Conservation (phyloP, 2,113 vertebrate species). For the Phalacrocorax aristotelis region DNA sequence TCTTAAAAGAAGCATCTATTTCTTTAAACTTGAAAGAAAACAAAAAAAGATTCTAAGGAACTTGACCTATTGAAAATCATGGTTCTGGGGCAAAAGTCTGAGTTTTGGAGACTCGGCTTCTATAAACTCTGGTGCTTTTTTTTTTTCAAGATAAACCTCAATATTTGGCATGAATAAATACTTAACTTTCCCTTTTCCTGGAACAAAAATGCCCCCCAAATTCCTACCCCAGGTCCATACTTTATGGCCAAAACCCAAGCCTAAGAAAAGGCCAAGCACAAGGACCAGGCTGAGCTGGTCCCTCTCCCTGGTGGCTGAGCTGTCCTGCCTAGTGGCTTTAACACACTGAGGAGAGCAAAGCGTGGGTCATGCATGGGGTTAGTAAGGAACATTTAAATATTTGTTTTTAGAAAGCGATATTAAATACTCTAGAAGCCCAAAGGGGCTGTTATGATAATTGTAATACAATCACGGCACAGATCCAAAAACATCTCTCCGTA, state of each 20-base stretch:
- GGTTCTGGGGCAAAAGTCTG: not conserved
- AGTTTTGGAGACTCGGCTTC: not conserved
- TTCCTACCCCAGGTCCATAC: not conserved
- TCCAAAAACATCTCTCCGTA: not conserved
- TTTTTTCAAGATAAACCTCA: not conserved
- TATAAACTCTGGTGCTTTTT: not conserved
- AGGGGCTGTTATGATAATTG: fast-evolving
- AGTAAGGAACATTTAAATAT: not conserved
- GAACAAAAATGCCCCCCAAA: not conserved
- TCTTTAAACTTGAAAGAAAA: not conserved
- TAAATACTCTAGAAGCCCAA: not conserved
- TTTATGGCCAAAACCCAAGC: not conserved
- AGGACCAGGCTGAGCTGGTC: not conserved
- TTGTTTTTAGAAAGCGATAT: not conserved
- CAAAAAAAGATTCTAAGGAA: not conserved
- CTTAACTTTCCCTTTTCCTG: not conserved
- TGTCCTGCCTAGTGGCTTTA: not conserved
- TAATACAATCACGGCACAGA: not conserved
- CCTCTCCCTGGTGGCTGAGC: not conserved
- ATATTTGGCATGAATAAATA: not conserved
- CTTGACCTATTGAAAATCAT: not conserved
- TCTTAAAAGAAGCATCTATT: not conserved
- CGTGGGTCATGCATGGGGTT: fast-evolving
- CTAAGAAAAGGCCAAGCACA: not conserved
- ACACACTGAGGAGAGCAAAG: not conserved